Conservation (phyloP, 2,113 vertebrate genomes). For the Upupa epops region DNA sequence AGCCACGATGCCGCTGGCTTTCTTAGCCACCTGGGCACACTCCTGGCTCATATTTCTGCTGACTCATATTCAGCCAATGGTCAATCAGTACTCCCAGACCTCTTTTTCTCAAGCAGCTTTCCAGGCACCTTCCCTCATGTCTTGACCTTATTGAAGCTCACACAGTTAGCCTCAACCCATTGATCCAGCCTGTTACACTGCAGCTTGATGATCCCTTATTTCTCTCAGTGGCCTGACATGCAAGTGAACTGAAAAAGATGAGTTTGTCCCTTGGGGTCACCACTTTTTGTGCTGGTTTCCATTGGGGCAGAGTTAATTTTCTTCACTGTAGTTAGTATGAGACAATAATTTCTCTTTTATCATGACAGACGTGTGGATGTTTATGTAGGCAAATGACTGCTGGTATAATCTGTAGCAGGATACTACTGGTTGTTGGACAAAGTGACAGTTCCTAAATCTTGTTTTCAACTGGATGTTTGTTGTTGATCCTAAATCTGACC, state of each 20-base stretch:
- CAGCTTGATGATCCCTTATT: not conserved
- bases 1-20: too few relatives aligned
- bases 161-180: too few relatives aligned
- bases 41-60: too few relatives aligned
- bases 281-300: not conserved
- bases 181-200: fast-evolving
- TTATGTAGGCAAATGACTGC: not conserved
- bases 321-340: not conserved
- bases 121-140: too few relatives aligned
- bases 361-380: fast-evolving
- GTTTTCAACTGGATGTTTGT: not conserved
- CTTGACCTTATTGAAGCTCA: too few relatives aligned
- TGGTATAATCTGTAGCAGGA: not conserved
- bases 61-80: too few relatives aligned
- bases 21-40: too few relatives aligned
- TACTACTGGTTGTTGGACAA: not conserved
- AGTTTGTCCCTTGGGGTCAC: not conserved
- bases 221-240: not conserved
- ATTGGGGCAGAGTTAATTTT: not conserved
- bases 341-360: not conserved
- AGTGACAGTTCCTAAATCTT: not conserved
- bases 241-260: not conserved
- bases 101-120: too few relatives aligned
- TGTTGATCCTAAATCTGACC: not conserved
- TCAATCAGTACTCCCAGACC: too few relatives aligned